Base-by-base conservation (phyloP, 1,140 invertebrate species). In the Triops longicaudatus region DNA sequence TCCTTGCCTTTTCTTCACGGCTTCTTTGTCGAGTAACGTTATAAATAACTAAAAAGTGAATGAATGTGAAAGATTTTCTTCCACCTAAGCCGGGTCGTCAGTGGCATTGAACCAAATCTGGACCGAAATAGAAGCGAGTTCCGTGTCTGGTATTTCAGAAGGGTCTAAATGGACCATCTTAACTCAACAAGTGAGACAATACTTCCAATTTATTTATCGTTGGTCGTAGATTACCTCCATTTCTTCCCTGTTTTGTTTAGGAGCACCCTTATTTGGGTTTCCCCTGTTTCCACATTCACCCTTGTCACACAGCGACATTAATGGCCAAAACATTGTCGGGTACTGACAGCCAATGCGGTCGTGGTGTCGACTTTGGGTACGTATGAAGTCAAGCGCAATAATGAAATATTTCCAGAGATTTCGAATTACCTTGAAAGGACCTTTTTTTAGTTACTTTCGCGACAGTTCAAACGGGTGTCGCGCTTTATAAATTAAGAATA, bases 211-310 rank as follows among this genome's bases (percentile, higher is more conserved):
- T n/a, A n/a, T n/a, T n/a, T n/a, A n/a, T n/a, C n/a, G n/a, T n/a
- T n/a, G n/a, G 43, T 12, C 43, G 17, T 44, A 17, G 5, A 44
- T 17, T 44, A 42, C 26, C 26, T 75, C 41, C 28, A 17, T 75
- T 26, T 75, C 5, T 26, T 73, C 1, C 73, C 44, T 1, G 31
- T 31, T 71, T 71, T n/a, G 31, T 37, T 37, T 72, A 83, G 14
- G 84, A 85, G 74, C 85, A 86, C 80, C 85, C 85, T 71, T 81
- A 86, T 73, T 78, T 85, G 43, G 83, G 82, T 6, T 82, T 80
- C 50, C 84, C 85, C 26, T 86, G 82, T 76, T 81, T 86, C 37
- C 78, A 83, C 22, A 80, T 86, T 11, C 85, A 86, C 80, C 85
- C 85, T 27, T 86, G 85, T 77, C 82, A 83, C 73, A 84, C 85